Evolutionary conservation across 2,888 invertebrate genomes (phyloP).

Genomic region (Nomada fabriciana): DNA sequence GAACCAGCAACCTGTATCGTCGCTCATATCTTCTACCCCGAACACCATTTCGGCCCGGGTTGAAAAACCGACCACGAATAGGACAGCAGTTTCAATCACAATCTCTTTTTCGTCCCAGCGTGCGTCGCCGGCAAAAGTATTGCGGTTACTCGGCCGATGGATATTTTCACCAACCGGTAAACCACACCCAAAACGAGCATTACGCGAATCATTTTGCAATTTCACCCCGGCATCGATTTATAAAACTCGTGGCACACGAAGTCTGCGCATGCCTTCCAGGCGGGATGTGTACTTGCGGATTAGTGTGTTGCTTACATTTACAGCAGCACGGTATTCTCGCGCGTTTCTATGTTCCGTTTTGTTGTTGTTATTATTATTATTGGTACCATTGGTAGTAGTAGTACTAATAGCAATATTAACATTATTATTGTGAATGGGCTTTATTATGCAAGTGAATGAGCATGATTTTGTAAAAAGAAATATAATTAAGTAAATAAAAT

Average conservation of each 20-base stretch:
- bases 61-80: background rate
- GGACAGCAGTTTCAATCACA: background rate
- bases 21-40: no score
- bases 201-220: slow-evolving; percentile 56
- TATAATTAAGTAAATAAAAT: no score
- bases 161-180: slow-evolving; percentile 22
- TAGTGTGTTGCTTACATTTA: slow-evolving; percentile 32
- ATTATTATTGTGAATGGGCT: no score
- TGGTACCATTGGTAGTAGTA: no score
- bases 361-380: no score
- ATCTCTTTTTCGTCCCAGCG: background rate
- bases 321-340: slow-evolving; percentile 3
- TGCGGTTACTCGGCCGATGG: background rate
- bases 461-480: no score
- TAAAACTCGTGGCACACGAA: slow-evolving; percentile 28
- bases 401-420: no score
- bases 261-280: slow-evolving; percentile 33
- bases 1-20: background rate
- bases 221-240: slow-evolving; percentile 49
- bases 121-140: background rate
- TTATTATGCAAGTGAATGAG: no score
- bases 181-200: slow-evolving; percentile 52
- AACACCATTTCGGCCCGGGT: no score
- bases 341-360: background rate
- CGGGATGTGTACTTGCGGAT: slow-evolving; percentile 12